Conservation (phyloP, 2,797 vertebrate genomes). For the Salarias fasciatus region DNA sequence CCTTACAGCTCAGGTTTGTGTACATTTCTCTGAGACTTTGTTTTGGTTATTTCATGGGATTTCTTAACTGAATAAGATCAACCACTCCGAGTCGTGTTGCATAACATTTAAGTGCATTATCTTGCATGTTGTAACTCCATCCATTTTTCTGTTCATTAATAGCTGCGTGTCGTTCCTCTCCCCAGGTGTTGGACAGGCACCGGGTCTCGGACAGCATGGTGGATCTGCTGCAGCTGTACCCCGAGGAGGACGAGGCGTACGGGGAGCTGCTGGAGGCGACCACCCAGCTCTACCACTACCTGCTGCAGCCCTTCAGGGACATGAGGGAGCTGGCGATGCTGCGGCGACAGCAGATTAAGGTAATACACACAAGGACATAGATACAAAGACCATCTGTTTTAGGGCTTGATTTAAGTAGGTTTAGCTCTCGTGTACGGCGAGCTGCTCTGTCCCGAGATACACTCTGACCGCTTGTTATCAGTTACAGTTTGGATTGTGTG, state of each 20-base stretch:
- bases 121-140: too few relatives aligned
- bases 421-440: constrained; percentile 28
- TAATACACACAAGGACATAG: constrained; percentile 64
- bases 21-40: too few relatives aligned
- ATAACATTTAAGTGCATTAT: neutral
- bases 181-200: constrained; percentile 93
- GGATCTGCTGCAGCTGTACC: constrained; percentile 93
- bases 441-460: constrained; percentile 36
- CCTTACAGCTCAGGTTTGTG: too few relatives aligned
- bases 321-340: constrained; percentile 98
- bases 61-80: too few relatives aligned
- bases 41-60: too few relatives aligned
- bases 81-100: too few relatives aligned
- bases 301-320: constrained; percentile 97
- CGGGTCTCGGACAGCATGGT: constrained; percentile 94
- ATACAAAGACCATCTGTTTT: constrained; percentile 64
- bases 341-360: constrained; percentile 97
- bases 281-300: constrained; percentile 95
- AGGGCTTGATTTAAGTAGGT: constrained; percentile 52
- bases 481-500: too few relatives aligned
- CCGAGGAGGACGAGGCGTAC: constrained; percentile 93
- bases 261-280: constrained; percentile 92
- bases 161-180: neutral
- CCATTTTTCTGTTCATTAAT: too few relatives aligned
- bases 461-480: constrained; percentile 1